These are phyloP conservation scores for Melieria omissa DNA, from an alignment of 2,888 invertebrate species.

Conservation along the genomic window DNA sequence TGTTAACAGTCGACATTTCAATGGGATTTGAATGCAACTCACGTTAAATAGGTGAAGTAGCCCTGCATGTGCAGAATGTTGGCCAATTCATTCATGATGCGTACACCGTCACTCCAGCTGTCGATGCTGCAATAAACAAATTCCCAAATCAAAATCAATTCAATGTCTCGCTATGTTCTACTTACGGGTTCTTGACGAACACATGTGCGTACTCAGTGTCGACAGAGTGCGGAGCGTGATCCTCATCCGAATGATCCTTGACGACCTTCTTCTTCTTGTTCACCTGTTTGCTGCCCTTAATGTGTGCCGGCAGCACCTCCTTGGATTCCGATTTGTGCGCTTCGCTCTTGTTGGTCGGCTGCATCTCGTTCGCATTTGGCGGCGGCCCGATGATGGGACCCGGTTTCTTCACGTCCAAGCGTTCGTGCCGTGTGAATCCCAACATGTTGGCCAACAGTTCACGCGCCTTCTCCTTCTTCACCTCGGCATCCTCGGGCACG, in stretches of 20 bases:
- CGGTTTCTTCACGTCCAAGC: conserved; percentile 95
- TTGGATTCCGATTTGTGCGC: conserved; percentile 53
- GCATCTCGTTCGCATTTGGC: conserved; percentile 45
- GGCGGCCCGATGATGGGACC: conserved; percentile 77
- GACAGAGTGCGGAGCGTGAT: conserved; percentile 73
- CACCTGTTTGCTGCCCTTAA: conserved; percentile 57
- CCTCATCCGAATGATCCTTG: conserved; percentile 65
- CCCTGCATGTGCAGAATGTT: conserved; percentile 73
- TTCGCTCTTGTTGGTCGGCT: conserved; percentile 32
- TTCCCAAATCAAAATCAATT: background rate
- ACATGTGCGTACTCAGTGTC: conserved; percentile 85
- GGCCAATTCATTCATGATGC: conserved; percentile 77
- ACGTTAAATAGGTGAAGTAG: conserved; percentile 66
- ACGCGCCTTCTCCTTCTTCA: conserved; percentile 68
- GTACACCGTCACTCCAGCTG: conserved; percentile 79
- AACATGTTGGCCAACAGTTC: conserved; percentile 73
- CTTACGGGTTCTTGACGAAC: conserved; percentile 78
- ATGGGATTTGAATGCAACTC: conserved; percentile 28
- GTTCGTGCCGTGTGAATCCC: conserved; percentile 88
- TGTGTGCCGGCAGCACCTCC: conserved; percentile 63
- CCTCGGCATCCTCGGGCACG: conserved; percentile 64
- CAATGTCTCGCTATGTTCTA: conserved; percentile 19
- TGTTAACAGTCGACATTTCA: background rate
- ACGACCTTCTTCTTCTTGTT: conserved; percentile 62
- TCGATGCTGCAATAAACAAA: conserved; percentile 66